A percentile compares a stretch with the other conserved stretches of the same genome.
These are phyloP conservation scores for Phocoena phocoena DNA, from an alignment of 2,113 vertebrate genomes.

Conservation along the genomic window DNA sequence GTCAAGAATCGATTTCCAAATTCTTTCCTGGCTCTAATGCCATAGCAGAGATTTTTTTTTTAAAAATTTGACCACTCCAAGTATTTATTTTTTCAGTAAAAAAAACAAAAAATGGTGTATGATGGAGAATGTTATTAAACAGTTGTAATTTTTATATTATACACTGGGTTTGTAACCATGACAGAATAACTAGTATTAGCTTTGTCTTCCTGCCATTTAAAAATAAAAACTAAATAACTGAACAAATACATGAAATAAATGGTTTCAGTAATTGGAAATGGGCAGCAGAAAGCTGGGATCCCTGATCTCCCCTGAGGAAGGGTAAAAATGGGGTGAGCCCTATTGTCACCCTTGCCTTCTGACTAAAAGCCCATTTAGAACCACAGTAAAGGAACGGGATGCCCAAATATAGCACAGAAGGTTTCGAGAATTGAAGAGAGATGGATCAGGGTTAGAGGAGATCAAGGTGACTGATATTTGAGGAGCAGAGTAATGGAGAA, in stretches of 20 bases:
- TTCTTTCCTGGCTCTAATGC: background rate
- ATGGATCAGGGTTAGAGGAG: background rate
- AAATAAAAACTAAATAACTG: background rate
- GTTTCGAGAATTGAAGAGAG: background rate
- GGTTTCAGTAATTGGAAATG: background rate
- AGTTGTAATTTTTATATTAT: background rate
- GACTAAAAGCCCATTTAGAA: background rate
- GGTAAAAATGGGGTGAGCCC: rapidly evolving
- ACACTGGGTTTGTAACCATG: background rate
- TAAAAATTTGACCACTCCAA: background rate
- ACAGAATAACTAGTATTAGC: background rate
- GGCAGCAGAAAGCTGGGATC: background rate
- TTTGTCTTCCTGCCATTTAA: background rate
- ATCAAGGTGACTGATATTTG: background rate
- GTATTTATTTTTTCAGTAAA: background rate
- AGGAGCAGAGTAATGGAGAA: background rate
- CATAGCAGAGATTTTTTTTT: background rate
- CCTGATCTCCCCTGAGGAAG: background rate
- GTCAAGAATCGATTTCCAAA: background rate
- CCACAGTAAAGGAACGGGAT: too few relatives aligned
- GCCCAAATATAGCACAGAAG: background rate
- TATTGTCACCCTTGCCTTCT: background rate
- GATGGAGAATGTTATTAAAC: background rate
- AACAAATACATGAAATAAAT: background rate
- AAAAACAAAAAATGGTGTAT: background rate